Evolutionary conservation across 2,888 invertebrate species (phyloP), one percentile per base, ranked within the genome.

Genomic region (Vannuccia rotundouncinata): DNA sequence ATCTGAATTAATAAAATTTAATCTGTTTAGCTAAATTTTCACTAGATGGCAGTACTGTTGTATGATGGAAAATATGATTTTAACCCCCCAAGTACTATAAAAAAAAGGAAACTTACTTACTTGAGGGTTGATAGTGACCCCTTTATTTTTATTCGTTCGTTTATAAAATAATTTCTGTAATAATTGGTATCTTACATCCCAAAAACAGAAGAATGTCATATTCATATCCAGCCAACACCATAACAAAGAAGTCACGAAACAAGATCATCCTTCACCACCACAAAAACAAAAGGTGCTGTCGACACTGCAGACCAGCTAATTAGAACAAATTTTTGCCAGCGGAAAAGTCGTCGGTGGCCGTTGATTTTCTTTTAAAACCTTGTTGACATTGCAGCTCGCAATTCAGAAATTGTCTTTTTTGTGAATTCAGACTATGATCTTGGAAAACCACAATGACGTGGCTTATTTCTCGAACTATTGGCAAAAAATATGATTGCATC

Each of bases 231-330:
- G 13, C 59, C 59, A 59, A 59, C 59, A 59, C n/a, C 74, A 73
- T 25, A 28, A 73, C 29, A 28, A 5, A 2, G 74, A 73, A 25
- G 74, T 73, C 74, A 73, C 29, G 27, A 27, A n/a, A 28, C 22
- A 73, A 76, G 31, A 76, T 76, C n/a, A 29, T 76, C 28, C 31
- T 76, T 31, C 77, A 76, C 28, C 28, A 29, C 5, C 2, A 31
- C 28, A 22, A 31, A n/a, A 73, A 78, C 78, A 74, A 78, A 78
- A 25, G 75, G 66, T 13, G 78, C 78, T 66, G 78, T 78, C 59
- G 28, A 78, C 59, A 66, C 66, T 74, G 60, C 2, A 1, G 78
- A 78, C 27, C 45, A 59, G 60, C 1, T 78, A 29, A 59, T 59
- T 27, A 29, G 29, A 17, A 59, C 45, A 78, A 60, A 78, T 78